A percentile compares a stretch with the other conserved stretches of the same genome.
These are phyloP conservation scores for Aphodius granarius DNA, from an alignment of 2,888 invertebrate species.

Conservation along the genomic window DNA sequence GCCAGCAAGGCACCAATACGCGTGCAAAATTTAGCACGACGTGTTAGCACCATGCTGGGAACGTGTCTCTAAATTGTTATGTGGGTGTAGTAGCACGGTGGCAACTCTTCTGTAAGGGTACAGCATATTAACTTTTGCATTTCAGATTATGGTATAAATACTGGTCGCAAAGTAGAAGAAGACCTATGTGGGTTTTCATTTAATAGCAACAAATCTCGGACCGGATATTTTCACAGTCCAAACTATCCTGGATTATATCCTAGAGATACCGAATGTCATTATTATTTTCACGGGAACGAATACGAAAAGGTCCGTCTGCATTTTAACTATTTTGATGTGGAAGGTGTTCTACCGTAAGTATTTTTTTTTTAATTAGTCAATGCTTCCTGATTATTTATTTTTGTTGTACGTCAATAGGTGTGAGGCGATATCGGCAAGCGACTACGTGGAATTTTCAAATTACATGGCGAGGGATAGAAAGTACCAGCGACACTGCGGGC, in stretches of 20 bases:
- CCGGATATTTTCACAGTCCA: slow-evolving; percentile 83
- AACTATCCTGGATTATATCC: slow-evolving; percentile 92
- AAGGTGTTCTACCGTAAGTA: slow-evolving; percentile 91
- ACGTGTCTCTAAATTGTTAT: too few species aligned
- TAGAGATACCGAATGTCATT: slow-evolving; percentile 87
- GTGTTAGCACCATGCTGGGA: too few species aligned
- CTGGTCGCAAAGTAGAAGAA: slow-evolving; percentile 75
- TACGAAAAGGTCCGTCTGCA: slow-evolving; percentile 80
- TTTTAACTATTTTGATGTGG: slow-evolving; percentile 91
- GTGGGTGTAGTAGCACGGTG: too few species aligned
- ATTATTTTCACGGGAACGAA: slow-evolving; percentile 81
- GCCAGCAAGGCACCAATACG: too few species aligned
- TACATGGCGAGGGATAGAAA: slow-evolving; percentile 88
- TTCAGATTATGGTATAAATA: slow-evolving; percentile 86
- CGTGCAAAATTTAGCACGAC: too few species aligned
- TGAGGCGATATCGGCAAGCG: slow-evolving; percentile 87
- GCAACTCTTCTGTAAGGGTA: too few species aligned
- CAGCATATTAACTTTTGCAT: slow-evolving; percentile 35
- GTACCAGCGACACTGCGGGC: slow-evolving; percentile 87
- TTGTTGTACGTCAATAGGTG: slow-evolving; percentile 65
- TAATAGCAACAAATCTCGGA: slow-evolving; percentile 78
- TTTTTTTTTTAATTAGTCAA: background rate
- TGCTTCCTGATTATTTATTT: background rate
- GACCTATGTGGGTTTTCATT: slow-evolving; percentile 87
- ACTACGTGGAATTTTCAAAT: slow-evolving; percentile 96